Evolutionary conservation across 2,113 vertebrate species (phyloP).

Genomic region (Cyanoliseus patagonus): DNA sequence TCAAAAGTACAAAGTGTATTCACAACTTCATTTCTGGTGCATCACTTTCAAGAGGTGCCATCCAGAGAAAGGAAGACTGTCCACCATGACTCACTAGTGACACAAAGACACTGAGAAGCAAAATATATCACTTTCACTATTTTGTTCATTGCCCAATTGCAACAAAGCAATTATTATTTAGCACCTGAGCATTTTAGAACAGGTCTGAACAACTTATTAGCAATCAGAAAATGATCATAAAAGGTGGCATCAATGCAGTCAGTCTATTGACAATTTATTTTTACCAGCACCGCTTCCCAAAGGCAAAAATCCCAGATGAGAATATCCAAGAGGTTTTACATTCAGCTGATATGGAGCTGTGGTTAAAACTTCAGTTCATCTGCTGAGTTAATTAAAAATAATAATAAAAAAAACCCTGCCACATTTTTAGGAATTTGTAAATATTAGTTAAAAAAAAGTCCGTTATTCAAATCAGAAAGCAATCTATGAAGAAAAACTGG

Average conservation of each 20-base stretch:
- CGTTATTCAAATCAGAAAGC: background rate
- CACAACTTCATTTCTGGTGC: conserved; percentile 20
- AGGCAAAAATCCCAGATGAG: background rate
- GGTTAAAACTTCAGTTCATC: background rate
- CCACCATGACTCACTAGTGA: background rate
- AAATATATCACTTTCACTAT: background rate
- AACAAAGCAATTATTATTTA: conserved; percentile 9
- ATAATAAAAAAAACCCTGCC: accelerated
- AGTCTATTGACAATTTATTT: background rate
- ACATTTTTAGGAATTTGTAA: background rate
- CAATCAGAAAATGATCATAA: background rate
- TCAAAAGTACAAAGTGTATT: background rate
- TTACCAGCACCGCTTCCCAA: background rate
- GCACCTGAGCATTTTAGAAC: background rate
- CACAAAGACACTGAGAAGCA: background rate
- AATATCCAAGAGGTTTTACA: background rate
- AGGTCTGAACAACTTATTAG: background rate
- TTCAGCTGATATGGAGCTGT: background rate
- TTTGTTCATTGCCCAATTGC: background rate
- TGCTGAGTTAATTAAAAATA: background rate
- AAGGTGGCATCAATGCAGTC: background rate
- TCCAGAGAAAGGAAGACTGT: background rate
- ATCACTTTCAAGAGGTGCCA: conserved; percentile 34
- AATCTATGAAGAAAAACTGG: background rate
- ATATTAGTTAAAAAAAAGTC: background rate